Evolutionary conservation across 2,888 invertebrate genomes (phyloP), one percentile per base, ranked within the genome.

Genomic region (Ochlodes sylvanus): DNA sequence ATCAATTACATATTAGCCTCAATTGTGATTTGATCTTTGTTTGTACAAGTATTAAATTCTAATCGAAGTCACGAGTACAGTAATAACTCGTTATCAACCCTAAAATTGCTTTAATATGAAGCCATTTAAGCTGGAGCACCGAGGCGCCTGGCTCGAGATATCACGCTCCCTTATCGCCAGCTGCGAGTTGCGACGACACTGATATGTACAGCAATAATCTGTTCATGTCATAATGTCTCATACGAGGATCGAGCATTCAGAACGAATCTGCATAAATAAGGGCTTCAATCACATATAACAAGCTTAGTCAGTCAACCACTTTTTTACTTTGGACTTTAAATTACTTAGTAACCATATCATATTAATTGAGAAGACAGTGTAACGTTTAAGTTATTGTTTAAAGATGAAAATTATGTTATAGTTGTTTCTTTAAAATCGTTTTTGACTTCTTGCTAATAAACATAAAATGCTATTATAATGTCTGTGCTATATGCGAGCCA

Each of bases 261-360:
- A 62, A 21, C 14, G 32, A 32, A 61, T 32, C 21, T 27, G 27
- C 27, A 4, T 50, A 47, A 21, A 50, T 34, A 61, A 19, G 50
- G 12, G 12, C 57, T 41, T 58, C 41, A 58, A 58, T 58, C 42
- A 27, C 38, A 58, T 58, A 21, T 42, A 7, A 58, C 42, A 19
- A 17, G 57, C 5, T 17, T 34, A 34, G 17, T 57, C 21, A 19
- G 12, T 57, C 19, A 57, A 41, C 6, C 57, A 41, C 41, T 27
- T 27, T n/a, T n/a, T n/a, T n/a, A n/a, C 27, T 41, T 54, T 57
- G 17, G n/a, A 57, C 6, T 57, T 57, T 17, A 7, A 47, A 17
- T 47, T 47, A 50, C 1, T 0, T 15, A 12, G 7, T 12, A 7
- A 17, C 17, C 44, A n/a, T 44, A 15, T 15, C 17, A 38, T 4